Conservation (phyloP, 2,797 vertebrate genomes). For the Rhadinocentrus ornatus region DNA sequence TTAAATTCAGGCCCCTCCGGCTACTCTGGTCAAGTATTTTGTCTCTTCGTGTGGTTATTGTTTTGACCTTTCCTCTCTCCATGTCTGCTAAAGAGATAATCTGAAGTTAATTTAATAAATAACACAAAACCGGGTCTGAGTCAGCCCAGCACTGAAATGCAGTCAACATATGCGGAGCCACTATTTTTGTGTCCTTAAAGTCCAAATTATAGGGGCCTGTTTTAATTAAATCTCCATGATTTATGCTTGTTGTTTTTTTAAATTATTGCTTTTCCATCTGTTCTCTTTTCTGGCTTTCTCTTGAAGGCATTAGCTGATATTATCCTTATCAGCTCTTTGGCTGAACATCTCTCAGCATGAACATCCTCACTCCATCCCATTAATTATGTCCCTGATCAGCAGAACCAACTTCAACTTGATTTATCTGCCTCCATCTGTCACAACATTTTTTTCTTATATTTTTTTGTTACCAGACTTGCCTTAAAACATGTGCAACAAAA, state of each 20-base stretch:
- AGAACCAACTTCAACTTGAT: background rate
- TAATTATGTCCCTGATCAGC: slow-evolving; percentile 5
- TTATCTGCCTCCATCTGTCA: slow-evolving; percentile 14
- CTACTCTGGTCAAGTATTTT: background rate
- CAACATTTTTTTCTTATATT: background rate
- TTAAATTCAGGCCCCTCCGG: slow-evolving; percentile 4
- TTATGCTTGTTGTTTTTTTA: background rate
- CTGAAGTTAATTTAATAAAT: background rate
- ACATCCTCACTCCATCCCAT: background rate
- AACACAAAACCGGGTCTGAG: background rate
- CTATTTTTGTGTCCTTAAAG: no score
- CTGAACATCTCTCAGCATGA: background rate
- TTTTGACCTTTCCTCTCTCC: slow-evolving; percentile 25
- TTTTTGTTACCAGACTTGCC: background rate
- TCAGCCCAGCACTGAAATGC: background rate
- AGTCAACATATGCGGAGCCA: background rate
- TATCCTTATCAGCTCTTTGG: background rate
- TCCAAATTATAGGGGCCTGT: no score
- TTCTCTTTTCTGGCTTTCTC: background rate
- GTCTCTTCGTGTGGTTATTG: background rate
- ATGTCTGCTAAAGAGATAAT: background rate
- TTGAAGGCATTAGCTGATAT: background rate
- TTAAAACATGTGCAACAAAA: background rate
- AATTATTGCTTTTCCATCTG: background rate
- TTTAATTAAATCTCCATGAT: background rate